These are phyloP conservation scores for Drosophila subsilvestris DNA, from an alignment of 2,888 invertebrate genomes.

Conservation along the genomic window DNA sequence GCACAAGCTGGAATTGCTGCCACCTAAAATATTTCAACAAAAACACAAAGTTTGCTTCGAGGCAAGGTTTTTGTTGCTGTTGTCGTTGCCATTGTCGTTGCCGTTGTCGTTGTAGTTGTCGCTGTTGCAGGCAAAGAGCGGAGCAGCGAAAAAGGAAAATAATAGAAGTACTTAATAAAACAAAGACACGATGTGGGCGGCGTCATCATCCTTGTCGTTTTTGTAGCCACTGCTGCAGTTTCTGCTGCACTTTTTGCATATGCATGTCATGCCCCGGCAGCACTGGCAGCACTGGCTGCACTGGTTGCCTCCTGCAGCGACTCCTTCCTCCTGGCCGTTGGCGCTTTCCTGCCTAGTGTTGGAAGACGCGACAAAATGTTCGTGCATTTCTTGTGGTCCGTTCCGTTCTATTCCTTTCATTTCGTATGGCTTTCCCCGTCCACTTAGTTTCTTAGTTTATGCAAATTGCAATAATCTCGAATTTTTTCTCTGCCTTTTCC, in stretches of 20 bases:
- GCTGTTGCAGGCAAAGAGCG: background rate
- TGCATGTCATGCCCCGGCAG: slow-evolving; percentile 23
- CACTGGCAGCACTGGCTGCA: no score
- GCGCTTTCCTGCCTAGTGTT: slow-evolving; percentile 49
- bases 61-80: slow-evolving; percentile 38
- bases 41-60: slow-evolving; percentile 63
- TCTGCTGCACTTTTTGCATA: slow-evolving; percentile 59
- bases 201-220: slow-evolving; percentile 15
- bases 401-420: slow-evolving; percentile 1
- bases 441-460: slow-evolving; percentile 15
- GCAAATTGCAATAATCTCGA: slow-evolving; percentile 61
- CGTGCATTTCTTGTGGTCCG: slow-evolving; percentile 20
- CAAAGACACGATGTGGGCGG: slow-evolving; percentile 69
- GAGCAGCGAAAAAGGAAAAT: slow-evolving; percentile 35
- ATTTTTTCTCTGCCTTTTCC: slow-evolving; percentile 49
- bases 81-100: background rate
- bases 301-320: background rate
- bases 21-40: slow-evolving; percentile 61
- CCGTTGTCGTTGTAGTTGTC: slow-evolving; percentile 1
- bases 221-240: slow-evolving; percentile 9
- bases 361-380: slow-evolving; percentile 56
- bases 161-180: slow-evolving; percentile 74
- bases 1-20: slow-evolving; percentile 21
- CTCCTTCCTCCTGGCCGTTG: background rate
- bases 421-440: slow-evolving; percentile 19